phyloP scores from a whole-genome alignment of 2,888 invertebrate species.

The Cephus nigrinus region DNA sequence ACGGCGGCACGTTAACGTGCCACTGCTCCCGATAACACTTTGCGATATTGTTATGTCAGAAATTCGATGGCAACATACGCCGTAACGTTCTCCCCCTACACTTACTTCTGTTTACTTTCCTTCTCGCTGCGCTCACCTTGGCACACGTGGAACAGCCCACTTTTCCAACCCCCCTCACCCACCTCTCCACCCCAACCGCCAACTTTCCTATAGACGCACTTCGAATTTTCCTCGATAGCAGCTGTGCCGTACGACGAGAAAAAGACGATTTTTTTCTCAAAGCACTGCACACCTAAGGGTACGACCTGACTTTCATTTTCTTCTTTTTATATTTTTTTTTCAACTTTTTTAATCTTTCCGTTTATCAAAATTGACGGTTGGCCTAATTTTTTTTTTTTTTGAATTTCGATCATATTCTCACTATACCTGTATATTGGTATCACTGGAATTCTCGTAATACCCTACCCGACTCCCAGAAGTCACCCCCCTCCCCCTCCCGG shows the following conservation, averaged over 20 bases:
- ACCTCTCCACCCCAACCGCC: fast-evolving
- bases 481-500: neutral
- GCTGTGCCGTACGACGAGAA: neutral
- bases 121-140: neutral
- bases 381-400: neutral
- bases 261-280: neutral
- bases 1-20: neutral
- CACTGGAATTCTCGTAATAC: neutral
- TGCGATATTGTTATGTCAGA: neutral
- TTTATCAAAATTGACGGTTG: neutral
- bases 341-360: too few relatives aligned
- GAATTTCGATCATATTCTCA: neutral
- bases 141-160: neutral
- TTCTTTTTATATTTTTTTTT: neutral
- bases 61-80: neutral
- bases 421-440: neutral
- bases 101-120: neutral
- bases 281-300: neutral
- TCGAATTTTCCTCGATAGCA: neutral
- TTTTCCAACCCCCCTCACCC: neutral
- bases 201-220: neutral
- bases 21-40: neutral
- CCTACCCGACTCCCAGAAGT: neutral
- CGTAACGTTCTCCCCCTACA: neutral
- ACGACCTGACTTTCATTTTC: neutral